Evolutionary conservation across 2,113 vertebrate genomes (phyloP).

Genomic region (Piaya cayana): DNA sequence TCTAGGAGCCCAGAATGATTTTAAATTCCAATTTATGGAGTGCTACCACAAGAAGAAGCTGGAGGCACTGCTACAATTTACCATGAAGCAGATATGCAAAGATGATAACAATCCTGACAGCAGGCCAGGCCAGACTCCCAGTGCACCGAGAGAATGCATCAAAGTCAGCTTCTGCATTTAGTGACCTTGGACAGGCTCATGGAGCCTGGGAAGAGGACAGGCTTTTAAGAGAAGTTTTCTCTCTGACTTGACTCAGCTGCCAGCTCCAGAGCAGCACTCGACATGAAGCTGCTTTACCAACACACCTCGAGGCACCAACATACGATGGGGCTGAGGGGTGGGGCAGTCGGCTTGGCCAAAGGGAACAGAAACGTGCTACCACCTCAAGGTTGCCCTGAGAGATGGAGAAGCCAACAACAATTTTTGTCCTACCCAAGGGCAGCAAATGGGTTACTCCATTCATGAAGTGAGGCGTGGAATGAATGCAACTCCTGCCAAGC

Average conservation of each 20-base stretch:
- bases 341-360: not conserved
- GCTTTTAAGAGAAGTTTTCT: not conserved
- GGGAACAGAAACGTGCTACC: not conserved
- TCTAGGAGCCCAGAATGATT: not conserved
- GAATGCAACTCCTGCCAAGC: not conserved
- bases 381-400: not conserved
- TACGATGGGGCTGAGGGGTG: not conserved
- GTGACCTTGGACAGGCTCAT: not conserved
- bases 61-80: not conserved
- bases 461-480: not conserved
- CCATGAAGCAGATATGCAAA: not conserved
- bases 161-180: not conserved
- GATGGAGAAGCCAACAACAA: not conserved
- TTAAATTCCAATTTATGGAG: conserved; percentile 21
- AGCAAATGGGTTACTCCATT: not conserved
- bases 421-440: not conserved
- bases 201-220: not conserved
- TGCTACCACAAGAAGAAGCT: not conserved
- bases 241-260: not conserved
- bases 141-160: not conserved
- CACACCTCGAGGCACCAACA: not conserved
- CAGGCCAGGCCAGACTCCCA: not conserved
- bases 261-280: rapidly evolving
- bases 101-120: not conserved
- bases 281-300: not conserved